Evolutionary conservation across 2,888 invertebrate genomes (phyloP).

Genomic region (Gastrophysa polygoni): DNA sequence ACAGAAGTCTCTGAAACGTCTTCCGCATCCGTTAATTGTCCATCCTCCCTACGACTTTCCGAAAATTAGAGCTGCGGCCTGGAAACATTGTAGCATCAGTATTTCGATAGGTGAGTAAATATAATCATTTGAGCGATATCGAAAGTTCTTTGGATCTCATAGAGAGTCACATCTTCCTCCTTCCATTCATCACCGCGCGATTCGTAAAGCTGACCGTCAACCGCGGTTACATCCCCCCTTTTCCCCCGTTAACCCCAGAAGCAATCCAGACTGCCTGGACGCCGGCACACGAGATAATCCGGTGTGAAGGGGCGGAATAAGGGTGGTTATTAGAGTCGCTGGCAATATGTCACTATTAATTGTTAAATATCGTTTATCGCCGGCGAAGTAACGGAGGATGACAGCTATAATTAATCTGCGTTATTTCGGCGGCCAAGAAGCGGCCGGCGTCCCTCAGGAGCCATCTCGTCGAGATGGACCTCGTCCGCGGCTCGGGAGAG

Average conservation of each 20-base stretch:
- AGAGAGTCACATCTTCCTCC: too few species aligned
- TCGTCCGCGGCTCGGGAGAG: slow-evolving; percentile 32
- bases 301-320: slow-evolving; percentile 38
- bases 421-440: slow-evolving; percentile 57
- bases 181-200: background rate
- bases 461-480: slow-evolving; percentile 47
- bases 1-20: too few species aligned
- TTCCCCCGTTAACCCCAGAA: background rate
- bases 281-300: slow-evolving; percentile 26
- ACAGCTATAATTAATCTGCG: slow-evolving; percentile 60
- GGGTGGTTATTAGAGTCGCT: slow-evolving; percentile 47
- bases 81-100: too few species aligned
- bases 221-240: background rate
- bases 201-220: background rate
- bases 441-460: slow-evolving; percentile 52
- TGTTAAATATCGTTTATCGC: slow-evolving; percentile 60
- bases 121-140: too few species aligned
- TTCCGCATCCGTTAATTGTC: too few species aligned
- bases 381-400: slow-evolving; percentile 57
- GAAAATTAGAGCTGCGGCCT: too few species aligned
- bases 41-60: too few species aligned
- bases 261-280: slow-evolving; percentile 3
- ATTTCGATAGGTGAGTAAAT: too few species aligned
- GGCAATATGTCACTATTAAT: slow-evolving; percentile 57
- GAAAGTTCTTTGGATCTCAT: too few species aligned